phyloP scores from a whole-genome alignment of 2,797 vertebrate genomes.

The Nasua narica region DNA sequence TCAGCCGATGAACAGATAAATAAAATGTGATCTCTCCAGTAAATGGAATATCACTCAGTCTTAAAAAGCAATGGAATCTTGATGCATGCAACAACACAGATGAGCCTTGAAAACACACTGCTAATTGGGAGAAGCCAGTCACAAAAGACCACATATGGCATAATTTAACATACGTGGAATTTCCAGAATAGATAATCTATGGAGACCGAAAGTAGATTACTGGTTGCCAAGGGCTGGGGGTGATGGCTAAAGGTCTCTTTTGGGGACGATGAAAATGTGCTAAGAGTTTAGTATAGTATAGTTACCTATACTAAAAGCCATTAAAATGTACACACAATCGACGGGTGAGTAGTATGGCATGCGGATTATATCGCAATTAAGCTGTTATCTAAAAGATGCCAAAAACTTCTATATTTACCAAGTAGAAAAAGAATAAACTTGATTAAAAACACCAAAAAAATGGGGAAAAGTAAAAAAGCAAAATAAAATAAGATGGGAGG shows the following conservation, averaged over 20 bases:
- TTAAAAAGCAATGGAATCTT: not conserved
- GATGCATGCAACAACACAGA: not conserved
- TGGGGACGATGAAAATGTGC: not conserved
- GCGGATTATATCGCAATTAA: not conserved
- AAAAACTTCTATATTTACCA: not conserved
- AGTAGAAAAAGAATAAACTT: not conserved
- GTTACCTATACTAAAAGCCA: not conserved
- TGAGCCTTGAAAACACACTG: not conserved
- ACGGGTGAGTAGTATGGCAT: not conserved
- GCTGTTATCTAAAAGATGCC: not conserved
- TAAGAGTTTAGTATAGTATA: not conserved
- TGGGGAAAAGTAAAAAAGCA: not conserved
- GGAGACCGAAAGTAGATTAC: not conserved
- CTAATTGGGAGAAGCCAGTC: not conserved
- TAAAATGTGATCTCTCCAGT: not conserved
- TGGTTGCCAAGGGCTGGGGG: not conserved
- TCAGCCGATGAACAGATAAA: not conserved
- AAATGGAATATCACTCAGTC: not conserved
- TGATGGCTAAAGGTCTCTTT: not conserved
- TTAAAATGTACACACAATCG: not conserved
- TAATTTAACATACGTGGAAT: not conserved
- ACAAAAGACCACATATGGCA: not conserved
- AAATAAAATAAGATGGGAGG: not conserved
- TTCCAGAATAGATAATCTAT: not conserved
- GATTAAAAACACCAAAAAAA: not conserved